Percentiles rank a stretch among this genome's conserved stretches.
Conservation (phyloP, 2,113 vertebrate species). For the Synodontis membranacea region DNA sequence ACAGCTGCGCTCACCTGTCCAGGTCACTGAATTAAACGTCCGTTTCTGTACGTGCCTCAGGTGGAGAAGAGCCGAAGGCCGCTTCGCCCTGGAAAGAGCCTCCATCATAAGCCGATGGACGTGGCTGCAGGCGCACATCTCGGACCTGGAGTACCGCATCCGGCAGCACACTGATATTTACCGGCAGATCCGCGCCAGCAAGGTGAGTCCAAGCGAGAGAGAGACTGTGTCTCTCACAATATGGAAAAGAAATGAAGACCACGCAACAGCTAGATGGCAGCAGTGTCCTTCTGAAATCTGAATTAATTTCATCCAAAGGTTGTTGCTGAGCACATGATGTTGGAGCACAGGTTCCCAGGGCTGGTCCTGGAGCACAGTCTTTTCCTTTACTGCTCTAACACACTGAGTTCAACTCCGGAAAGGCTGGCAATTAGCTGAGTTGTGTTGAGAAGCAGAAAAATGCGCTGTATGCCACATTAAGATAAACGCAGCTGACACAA, state of each 20-base stretch:
- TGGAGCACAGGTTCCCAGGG: too few species aligned
- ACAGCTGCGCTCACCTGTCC: not conserved
- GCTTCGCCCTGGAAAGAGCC: conserved; percentile 91
- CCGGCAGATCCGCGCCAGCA: conserved; percentile 90
- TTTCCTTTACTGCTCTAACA: not conserved
- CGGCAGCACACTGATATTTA: conserved; percentile 97
- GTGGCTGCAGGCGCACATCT: conserved; percentile 98
- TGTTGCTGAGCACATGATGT: not conserved
- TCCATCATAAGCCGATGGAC: conserved; percentile 99
- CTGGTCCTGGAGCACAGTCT: not conserved
- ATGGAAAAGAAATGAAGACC: not conserved
- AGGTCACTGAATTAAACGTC: not conserved
- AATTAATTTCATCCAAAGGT: not conserved
- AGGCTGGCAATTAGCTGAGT: too few species aligned
- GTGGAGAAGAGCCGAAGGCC: conserved; percentile 91
- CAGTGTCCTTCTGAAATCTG: not conserved
- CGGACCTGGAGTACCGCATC: conserved; percentile 97
- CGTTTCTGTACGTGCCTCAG: conserved; percentile 62
- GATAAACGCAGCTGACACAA: not conserved
- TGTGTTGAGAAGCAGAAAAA: too few species aligned
- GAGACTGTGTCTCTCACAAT: not conserved
- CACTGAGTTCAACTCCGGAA: too few species aligned
- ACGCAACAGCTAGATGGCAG: not conserved
- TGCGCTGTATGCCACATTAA: not conserved
- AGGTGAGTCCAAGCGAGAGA: conserved; percentile 75